These are phyloP conservation scores for Eretmocerus hayati DNA, from an alignment of 2,888 invertebrate genomes.

Conservation along the genomic window DNA sequence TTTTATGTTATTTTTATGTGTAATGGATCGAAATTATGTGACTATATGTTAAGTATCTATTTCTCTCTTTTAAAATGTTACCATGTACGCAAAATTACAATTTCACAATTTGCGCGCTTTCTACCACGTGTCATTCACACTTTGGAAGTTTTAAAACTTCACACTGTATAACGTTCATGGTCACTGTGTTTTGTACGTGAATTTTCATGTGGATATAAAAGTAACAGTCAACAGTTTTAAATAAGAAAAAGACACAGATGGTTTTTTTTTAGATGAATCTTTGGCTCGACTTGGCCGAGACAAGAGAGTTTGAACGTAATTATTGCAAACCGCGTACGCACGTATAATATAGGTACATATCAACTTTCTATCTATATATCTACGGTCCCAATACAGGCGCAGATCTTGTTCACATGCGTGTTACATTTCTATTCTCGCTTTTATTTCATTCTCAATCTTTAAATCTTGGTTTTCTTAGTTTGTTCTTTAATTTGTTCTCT, in stretches of 20 bases:
- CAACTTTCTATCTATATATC: conserved; percentile 33
- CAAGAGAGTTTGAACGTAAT: conserved; percentile 6
- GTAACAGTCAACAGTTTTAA: too few relatives aligned
- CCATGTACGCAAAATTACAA: conserved; percentile 1
- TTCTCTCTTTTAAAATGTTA: too few relatives aligned
- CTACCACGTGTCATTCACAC: not conserved
- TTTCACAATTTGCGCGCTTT: not conserved
- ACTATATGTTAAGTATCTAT: too few relatives aligned
- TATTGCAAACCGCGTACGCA: conserved; percentile 25
- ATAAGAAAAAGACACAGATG: too few relatives aligned
- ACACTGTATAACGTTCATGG: too few relatives aligned
- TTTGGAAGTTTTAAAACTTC: too few relatives aligned
- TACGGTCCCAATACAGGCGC: conserved; percentile 33
- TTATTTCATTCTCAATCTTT: conserved; percentile 11
- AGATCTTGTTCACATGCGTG: conserved; percentile 24
- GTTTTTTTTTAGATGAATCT: too few relatives aligned
- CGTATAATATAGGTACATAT: conserved; percentile 31
- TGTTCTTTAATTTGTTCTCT: conserved; percentile 10
- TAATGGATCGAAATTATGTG: conserved; percentile 1
- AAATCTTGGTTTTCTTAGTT: conserved; percentile 3
- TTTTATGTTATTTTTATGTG: conserved; percentile 1
- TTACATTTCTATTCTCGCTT: conserved; percentile 16
- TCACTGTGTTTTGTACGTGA: too few relatives aligned
- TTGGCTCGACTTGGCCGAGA: conserved; percentile 9
- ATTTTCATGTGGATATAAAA: too few relatives aligned